Percentiles rank a stretch among this genome's conserved stretches.
Evolutionary conservation across 2,113 vertebrate species (phyloP).

Genomic region (Pogona vitticeps): DNA sequence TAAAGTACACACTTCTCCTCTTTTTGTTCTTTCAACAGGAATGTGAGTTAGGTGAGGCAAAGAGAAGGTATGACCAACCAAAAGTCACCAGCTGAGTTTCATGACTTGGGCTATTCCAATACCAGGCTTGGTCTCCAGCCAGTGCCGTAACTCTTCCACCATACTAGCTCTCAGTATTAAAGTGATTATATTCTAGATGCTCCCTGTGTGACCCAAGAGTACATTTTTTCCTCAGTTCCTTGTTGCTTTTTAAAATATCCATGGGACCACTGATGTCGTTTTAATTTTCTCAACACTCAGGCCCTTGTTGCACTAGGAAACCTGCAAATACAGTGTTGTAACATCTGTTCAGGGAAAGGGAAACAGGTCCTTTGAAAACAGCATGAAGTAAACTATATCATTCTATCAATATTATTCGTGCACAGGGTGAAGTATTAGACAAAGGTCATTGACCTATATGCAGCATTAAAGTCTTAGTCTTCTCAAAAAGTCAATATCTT

Average conservation of each 20-base stretch:
- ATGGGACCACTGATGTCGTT: neutral
- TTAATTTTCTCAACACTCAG: neutral
- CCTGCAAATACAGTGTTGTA: fast-evolving
- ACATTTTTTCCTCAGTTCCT: neutral
- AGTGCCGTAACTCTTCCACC: too few relatives aligned
- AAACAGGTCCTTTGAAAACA: slow-evolving; percentile 5
- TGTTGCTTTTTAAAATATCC: neutral
- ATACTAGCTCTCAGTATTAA: too few relatives aligned
- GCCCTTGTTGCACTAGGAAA: neutral
- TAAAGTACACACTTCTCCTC: too few relatives aligned
- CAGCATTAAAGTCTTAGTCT: neutral
- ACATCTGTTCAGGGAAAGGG: fast-evolving
- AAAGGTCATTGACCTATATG: neutral
- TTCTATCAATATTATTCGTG: neutral
- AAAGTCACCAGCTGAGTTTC: too few relatives aligned
- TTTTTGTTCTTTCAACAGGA: too few relatives aligned
- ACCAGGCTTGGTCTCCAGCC: too few relatives aligned
- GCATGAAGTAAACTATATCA: neutral
- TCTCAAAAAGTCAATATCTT: slow-evolving; percentile 27
- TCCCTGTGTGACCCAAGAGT: neutral
- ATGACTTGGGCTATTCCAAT: too few relatives aligned
- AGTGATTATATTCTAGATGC: too few relatives aligned
- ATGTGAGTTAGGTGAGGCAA: too few relatives aligned
- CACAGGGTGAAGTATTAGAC: slow-evolving; percentile 6
- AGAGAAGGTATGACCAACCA: too few relatives aligned